Conservation (phyloP, 2,888 invertebrate species). For the Protula sp. region DNA sequence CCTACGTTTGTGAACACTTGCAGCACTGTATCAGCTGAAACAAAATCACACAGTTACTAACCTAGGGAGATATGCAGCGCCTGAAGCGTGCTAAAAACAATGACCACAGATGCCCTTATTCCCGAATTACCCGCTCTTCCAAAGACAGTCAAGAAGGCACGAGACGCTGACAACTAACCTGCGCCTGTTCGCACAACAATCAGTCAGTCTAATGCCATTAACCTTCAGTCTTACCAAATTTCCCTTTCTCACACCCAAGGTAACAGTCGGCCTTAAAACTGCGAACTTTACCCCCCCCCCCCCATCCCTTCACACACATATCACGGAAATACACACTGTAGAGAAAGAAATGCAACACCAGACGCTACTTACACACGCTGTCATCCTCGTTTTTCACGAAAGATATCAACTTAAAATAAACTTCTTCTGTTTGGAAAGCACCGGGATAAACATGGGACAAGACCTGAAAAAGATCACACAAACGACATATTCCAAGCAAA, state of each 20-base stretch:
- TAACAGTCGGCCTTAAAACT: too few relatives aligned
- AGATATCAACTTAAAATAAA: conserved; percentile 69
- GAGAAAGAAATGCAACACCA: too few relatives aligned
- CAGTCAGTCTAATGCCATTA: too few relatives aligned
- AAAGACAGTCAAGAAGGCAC: too few relatives aligned
- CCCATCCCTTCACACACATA: background rate
- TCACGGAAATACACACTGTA: background rate
- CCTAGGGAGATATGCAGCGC: background rate
- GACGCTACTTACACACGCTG: conserved; percentile 38
- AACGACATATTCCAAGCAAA: too few relatives aligned
- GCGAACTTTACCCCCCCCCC: too few relatives aligned
- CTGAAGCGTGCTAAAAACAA: background rate
- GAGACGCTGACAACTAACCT: too few relatives aligned
- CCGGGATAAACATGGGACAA: conserved; percentile 88
- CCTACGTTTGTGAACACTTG: conserved; percentile 54
- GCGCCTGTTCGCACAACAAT: too few relatives aligned
- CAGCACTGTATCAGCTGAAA: conserved; percentile 48
- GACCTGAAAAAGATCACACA: conserved; percentile 58
- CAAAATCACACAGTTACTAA: background rate
- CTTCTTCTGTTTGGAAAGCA: conserved; percentile 81
- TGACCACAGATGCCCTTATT: too few relatives aligned
- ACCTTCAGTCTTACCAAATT: too few relatives aligned
- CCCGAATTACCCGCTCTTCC: too few relatives aligned
- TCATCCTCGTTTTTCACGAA: conserved; percentile 74
- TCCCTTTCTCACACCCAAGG: too few relatives aligned